A percentile compares a stretch with the other conserved stretches of the same genome.
Evolutionary conservation across 2,797 vertebrate genomes (phyloP).

Genomic region (Gila robusta): DNA sequence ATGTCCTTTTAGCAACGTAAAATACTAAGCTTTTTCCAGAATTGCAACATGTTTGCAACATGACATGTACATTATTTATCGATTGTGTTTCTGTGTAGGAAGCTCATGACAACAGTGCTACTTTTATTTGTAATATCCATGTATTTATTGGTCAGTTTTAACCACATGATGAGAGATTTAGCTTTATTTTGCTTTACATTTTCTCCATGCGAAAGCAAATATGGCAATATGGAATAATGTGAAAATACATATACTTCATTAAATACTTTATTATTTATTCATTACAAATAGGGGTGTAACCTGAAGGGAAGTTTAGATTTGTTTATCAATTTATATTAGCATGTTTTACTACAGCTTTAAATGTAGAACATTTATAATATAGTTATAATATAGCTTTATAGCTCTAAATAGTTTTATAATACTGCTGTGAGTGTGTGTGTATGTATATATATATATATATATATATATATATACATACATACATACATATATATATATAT

Average conservation of each 20-base stretch:
- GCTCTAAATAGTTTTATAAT: too few species aligned
- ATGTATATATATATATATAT: too few species aligned
- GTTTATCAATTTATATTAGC: not conserved
- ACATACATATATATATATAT: too few species aligned
- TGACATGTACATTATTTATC: not conserved
- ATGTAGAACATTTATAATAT: too few species aligned
- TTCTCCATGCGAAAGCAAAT: not conserved
- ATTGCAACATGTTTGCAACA: not conserved
- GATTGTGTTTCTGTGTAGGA: not conserved
- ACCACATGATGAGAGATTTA: not conserved
- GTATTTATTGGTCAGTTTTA: not conserved
- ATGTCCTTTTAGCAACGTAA: conserved; percentile 45
- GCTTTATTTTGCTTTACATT: not conserved
- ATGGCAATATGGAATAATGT: not conserved
- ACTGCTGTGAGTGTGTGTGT: too few species aligned
- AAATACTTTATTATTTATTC: not conserved
- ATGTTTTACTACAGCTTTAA: not conserved
- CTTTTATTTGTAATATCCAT: not conserved
- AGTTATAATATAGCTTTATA: too few species aligned
- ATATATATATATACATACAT: too few species aligned
- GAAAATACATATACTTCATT: not conserved
- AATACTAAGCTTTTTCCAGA: not conserved
- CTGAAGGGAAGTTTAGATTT: not conserved
- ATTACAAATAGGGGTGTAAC: not conserved
- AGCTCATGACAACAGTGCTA: not conserved